Conservation (phyloP, 2,888 invertebrate species). For the Coleophora deauratella region DNA sequence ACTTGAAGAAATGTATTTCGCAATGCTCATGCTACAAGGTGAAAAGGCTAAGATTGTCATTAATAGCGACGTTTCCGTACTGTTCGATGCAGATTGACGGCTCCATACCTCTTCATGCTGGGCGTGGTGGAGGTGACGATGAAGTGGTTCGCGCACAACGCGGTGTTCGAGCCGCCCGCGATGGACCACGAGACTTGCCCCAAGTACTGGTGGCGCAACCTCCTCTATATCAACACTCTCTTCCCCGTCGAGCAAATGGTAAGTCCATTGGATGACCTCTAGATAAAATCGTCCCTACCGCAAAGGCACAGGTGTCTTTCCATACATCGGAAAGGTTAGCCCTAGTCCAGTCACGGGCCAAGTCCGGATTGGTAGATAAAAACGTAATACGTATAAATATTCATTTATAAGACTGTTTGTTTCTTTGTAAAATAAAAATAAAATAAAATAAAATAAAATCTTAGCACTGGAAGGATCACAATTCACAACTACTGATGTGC, state of each 20-base stretch:
- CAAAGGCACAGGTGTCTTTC: background rate
- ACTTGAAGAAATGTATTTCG: too few relatives aligned
- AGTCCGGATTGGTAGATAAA: background rate
- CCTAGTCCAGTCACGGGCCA: background rate
- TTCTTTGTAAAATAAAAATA: too few relatives aligned
- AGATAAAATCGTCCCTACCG: background rate
- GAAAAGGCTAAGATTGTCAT: too few relatives aligned
- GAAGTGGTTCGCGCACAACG: slow-evolving; percentile 87
- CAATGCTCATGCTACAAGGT: too few relatives aligned
- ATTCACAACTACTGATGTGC: too few relatives aligned
- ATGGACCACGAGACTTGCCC: slow-evolving; percentile 87
- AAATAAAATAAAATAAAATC: too few relatives aligned
- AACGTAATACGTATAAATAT: too few relatives aligned
- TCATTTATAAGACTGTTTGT: too few relatives aligned
- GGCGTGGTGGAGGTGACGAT: slow-evolving; percentile 89
- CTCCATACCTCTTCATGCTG: slow-evolving; percentile 87
- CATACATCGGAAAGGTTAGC: background rate
- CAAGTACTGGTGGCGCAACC: slow-evolving; percentile 91
- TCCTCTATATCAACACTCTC: slow-evolving; percentile 88
- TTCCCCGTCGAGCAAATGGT: slow-evolving; percentile 91
- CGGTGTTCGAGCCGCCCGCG: slow-evolving; percentile 89
- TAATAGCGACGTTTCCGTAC: background rate
- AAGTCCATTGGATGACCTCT: slow-evolving; percentile 21
- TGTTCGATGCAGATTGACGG: slow-evolving; percentile 76
- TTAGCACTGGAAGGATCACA: too few relatives aligned